Percentiles rank a stretch among this genome's conserved stretches.
These are phyloP conservation scores for Numenius arquata DNA, from an alignment of 2,113 vertebrate genomes.

Conservation along the genomic window DNA sequence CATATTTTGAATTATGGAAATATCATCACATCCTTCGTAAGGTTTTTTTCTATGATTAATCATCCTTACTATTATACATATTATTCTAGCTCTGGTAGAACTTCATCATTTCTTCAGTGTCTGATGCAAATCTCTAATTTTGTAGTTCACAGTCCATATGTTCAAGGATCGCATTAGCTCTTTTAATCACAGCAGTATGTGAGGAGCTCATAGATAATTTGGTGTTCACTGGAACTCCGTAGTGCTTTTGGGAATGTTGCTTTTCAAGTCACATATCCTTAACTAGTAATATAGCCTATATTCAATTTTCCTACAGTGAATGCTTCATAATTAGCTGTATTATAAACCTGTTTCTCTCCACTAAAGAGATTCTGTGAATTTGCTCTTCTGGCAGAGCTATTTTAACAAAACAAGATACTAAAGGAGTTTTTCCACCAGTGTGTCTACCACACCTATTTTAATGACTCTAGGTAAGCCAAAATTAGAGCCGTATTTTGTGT, in stretches of 20 bases:
- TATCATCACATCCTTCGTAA: background rate
- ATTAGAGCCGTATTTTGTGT: background rate
- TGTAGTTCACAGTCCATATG: background rate
- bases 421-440: background rate
- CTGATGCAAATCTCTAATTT: background rate
- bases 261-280: background rate
- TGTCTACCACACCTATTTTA: background rate
- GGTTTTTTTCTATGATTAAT: background rate
- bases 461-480: background rate
- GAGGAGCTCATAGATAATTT: background rate
- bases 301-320: background rate
- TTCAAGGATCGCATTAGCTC: background rate
- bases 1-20: background rate
- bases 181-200: background rate
- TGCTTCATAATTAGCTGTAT: background rate
- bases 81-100: background rate
- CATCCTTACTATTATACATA: background rate
- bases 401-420: background rate
- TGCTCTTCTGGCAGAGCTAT: background rate
- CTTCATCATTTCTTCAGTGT: background rate
- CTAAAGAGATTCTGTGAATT: background rate
- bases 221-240: background rate
- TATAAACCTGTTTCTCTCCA: background rate
- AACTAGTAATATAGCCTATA: background rate
- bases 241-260: background rate